Base-by-base conservation (phyloP, 2,888 invertebrate species). In the Plutella xylostella region DNA sequence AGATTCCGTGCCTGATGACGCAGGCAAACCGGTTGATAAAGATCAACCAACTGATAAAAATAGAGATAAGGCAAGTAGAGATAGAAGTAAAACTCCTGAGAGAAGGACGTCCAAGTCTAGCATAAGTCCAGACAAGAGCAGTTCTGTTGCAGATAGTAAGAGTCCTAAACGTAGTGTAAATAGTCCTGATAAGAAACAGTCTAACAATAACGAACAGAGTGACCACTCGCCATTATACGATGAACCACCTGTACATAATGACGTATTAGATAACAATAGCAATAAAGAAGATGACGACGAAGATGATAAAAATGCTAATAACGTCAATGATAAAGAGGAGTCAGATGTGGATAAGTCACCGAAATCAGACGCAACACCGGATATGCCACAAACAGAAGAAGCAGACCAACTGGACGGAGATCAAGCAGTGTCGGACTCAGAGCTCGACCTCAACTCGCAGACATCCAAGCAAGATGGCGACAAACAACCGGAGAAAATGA, bases 401-500 rank as follows among this genome's bases (percentile, higher is more conserved):
- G 33, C 14, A 15, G 14, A 15, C 15, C 1, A 3, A n/a, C 14
- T 2, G 14, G 33, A 17, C 33, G 33, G 15, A 2, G 33, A 34
- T 9, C 6, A 9, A 5, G 9, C 25, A 15, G 33, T 6, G 33
- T 34, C 33, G 17, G 46, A 40, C 9, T 39, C 47, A 14, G 43
- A 42, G 18, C 41, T 20, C n/a, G 47, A 47, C 33, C 35, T 45
- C 6, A 21, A 41, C n/a, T 14, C 31, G 25, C 35, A 14, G 53
- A 73, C 66, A 55, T n/a, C n/a, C n/a, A 65, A 65, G 49, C 66
- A 68, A 28, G 67, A 68, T 25, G 65, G 68, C 58, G 70, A 70
- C 47, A 61, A 14, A 20, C 20, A 30, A 11, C 38, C 58, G 3
- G 72, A 68, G 48, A 84, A 85, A 55, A 85, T 88, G 85, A 88